Evolutionary conservation across 1,140 invertebrate genomes (phyloP), one percentile per base, ranked within the genome.

Genomic region (Drosophila erecta): DNA sequence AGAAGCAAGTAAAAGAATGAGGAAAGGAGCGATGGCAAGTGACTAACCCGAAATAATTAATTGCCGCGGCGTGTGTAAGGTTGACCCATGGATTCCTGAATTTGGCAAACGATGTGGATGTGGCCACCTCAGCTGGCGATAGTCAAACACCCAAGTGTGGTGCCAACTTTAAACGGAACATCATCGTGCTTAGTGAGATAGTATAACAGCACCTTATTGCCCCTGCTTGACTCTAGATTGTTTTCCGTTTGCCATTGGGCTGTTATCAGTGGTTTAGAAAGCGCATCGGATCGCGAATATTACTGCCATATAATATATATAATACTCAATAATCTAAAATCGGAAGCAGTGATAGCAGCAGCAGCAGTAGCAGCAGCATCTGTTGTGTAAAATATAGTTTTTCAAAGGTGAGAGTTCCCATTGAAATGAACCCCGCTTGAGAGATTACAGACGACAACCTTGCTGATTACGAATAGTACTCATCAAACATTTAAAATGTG

Each of bases 1-100:
- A 35, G n/a, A 43, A 51, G 2, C 11, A n/a, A 20, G 37, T 24
- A 49, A 20, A 56, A 35, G 51, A 53, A 57, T 40, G n/a, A 44
- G 70, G 17, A 65, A 65, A n/a, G 22, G 20, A 38, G 27, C 37
- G 17, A 22, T 59, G 46, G 15, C 15, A 40, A 78, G 60, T 66
- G 40, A 74, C 60, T 65, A 70, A 65, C 46, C 62, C 72, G 79
- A 84, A 79, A 76, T 79, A 61, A 64, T 60, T 59, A 72, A 84
- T 83, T 75, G 69, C 69, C 43, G 20, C 55, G 51, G 60, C 44
- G 67, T 55, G 61, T 41, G 51, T 27, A n/a, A 35, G 20, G 11
- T 50, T 51, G 46, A 44, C 59, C 59, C 37, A 0, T 7, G 24
- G n/a, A 33, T 12, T 14, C 20, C 4, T 33, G 14, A 30, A 44